phyloP scores from a whole-genome alignment of 1,140 invertebrate species.

The Bombus sylvicola region DNA sequence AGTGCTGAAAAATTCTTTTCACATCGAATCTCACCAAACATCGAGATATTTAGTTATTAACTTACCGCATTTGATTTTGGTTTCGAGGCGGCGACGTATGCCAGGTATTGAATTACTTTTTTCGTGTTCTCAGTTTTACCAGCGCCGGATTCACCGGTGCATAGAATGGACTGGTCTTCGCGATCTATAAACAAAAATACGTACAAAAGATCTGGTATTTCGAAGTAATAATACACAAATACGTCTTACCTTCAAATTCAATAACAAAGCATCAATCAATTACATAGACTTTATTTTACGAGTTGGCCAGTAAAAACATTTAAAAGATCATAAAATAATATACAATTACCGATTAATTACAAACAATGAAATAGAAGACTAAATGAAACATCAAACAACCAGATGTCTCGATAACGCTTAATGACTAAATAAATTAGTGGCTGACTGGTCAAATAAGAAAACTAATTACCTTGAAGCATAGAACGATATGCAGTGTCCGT shows the following conservation, averaged over 20 bases:
- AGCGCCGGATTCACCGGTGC: constrained; percentile 99
- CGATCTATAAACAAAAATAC: constrained; percentile 89
- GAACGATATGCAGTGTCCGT: constrained; percentile 99
- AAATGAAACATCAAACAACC: not conserved
- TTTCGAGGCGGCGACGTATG: constrained; percentile 98
- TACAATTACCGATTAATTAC: not conserved
- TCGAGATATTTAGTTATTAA: constrained; percentile 15
- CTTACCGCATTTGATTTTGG: constrained; percentile 96
- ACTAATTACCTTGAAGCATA: constrained; percentile 97
- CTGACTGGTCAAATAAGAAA: not conserved
- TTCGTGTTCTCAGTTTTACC: constrained; percentile 99
- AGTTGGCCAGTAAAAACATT: not conserved
- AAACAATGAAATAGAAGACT: not conserved
- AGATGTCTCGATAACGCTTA: not conserved
- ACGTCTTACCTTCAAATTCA: not conserved
- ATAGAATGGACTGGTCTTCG: constrained; percentile 99
- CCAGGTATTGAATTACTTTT: constrained; percentile 99
- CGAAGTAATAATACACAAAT: not conserved
- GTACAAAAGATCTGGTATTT: not conserved
- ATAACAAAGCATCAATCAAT: not conserved
- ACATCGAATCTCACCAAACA: not conserved
- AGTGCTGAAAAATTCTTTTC: not conserved
- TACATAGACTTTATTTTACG: not conserved
- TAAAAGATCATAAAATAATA: not conserved
- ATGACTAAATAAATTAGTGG: not conserved